A percentile compares a stretch with the other conserved stretches of the same genome.
Evolutionary conservation across 2,888 invertebrate species (phyloP).

Genomic region (Dexiosoma caninum): DNA sequence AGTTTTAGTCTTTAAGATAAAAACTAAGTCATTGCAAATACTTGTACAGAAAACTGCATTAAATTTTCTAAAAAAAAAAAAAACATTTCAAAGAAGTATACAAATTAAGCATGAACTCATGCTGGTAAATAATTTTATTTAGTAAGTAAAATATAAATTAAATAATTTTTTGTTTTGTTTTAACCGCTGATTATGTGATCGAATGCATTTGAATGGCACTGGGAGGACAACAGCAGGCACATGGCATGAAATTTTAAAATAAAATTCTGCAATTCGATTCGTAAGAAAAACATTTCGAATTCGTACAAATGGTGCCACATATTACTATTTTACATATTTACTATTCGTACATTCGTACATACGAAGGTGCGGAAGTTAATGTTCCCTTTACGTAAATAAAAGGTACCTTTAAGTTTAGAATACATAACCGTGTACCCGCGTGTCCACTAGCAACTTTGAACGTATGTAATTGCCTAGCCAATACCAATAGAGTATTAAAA

Average conservation of each 20-base stretch:
- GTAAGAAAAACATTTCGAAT: too few relatives aligned
- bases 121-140: conserved; percentile 52
- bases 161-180: not conserved
- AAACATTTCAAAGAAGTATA: conserved; percentile 10
- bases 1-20: not conserved
- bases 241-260: not conserved
- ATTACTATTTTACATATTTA: too few relatives aligned
- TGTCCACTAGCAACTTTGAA: too few relatives aligned
- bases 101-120: conserved; percentile 50
- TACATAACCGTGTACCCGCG: too few relatives aligned
- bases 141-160: conserved; percentile 25
- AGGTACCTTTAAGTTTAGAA: too few relatives aligned
- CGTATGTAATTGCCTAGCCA: too few relatives aligned
- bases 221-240: not conserved
- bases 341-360: too few relatives aligned
- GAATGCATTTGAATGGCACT: not conserved
- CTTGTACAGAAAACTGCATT: not conserved
- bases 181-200: not conserved
- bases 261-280: not conserved
- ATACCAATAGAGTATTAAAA: too few relatives aligned
- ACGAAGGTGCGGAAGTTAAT: too few relatives aligned
- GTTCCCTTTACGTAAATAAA: too few relatives aligned
- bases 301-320: too few relatives aligned
- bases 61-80: not conserved
- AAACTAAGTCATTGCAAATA: not conserved